phyloP scores from a whole-genome alignment of 1,140 invertebrate genomes.

The Drosophila santomea region DNA sequence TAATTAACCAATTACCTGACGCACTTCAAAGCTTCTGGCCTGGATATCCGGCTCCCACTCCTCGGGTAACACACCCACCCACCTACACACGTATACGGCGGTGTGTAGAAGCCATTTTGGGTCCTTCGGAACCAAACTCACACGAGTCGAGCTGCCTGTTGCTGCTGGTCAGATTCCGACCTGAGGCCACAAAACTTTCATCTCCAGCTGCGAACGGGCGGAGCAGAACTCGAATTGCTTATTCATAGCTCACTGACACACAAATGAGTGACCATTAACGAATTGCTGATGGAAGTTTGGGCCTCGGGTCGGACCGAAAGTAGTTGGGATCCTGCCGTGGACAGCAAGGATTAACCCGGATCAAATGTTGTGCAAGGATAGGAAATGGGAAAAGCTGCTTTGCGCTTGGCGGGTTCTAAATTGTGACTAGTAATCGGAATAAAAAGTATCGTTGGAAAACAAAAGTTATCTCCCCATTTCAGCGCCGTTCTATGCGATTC shows the following conservation, averaged over 20 bases:
- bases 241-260: conserved; percentile 59
- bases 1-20: conserved; percentile 64
- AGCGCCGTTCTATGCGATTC: too few relatives aligned
- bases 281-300: conserved; percentile 31
- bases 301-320: background rate
- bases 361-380: conserved; percentile 27
- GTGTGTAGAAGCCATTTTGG: conserved; percentile 7
- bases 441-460: background rate
- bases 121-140: background rate
- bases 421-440: background rate
- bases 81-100: background rate
- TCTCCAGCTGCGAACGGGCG: conserved; percentile 26
- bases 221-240: conserved; percentile 35
- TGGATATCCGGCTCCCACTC: conserved; percentile 3
- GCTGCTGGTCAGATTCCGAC: conserved; percentile 40
- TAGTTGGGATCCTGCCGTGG: conserved; percentile 23
- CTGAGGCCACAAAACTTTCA: conserved; percentile 54
- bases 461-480: too few relatives aligned
- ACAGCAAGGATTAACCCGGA: conserved; percentile 49
- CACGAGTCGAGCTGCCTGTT: conserved; percentile 15
- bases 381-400: conserved; percentile 29
- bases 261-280: conserved; percentile 59
- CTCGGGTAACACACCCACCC: conserved; percentile 28
- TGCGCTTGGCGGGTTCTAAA: conserved; percentile 16
- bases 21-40: conserved; percentile 53